A percentile compares a stretch with the other conserved stretches of the same genome.
Conservation (phyloP, 2,888 invertebrate genomes). For the Neuroscelio doddi region DNA sequence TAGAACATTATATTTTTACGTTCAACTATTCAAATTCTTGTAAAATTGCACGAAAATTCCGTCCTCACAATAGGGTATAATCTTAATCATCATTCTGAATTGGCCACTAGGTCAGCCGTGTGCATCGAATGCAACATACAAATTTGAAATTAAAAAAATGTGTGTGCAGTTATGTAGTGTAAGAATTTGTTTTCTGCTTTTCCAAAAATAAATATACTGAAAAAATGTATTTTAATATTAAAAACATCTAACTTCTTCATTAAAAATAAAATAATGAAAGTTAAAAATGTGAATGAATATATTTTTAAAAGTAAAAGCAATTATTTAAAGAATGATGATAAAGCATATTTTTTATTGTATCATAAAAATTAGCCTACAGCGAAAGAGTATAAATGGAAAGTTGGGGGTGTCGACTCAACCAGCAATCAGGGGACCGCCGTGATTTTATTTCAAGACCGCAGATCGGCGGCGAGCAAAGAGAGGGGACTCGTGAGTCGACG, state of each 20-base stretch:
- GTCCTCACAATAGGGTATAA: conserved; percentile 49
- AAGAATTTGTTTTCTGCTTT: too few relatives aligned
- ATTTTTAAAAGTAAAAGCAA: not conserved
- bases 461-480: conserved; percentile 58
- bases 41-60: conserved; percentile 67
- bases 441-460: conserved; percentile 72
- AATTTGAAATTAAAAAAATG: not conserved
- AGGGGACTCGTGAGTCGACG: conserved; percentile 53
- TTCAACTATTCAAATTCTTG: conserved; percentile 70
- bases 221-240: too few relatives aligned
- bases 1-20: conserved; percentile 67
- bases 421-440: conserved; percentile 63
- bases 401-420: conserved; percentile 49
- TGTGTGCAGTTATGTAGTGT: not conserved
- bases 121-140: conserved; percentile 44
- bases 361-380: conserved; percentile 37
- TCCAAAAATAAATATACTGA: too few relatives aligned
- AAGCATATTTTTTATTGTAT: too few relatives aligned
- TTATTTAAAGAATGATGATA: too few relatives aligned
- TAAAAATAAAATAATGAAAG: too few relatives aligned
- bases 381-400: conserved; percentile 43
- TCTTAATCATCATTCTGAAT: conserved; percentile 54
- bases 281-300: too few relatives aligned
- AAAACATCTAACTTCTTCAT: too few relatives aligned
- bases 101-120: conserved; percentile 63